These are phyloP conservation scores for Vanessa atalanta DNA, from an alignment of 1,140 invertebrate genomes.

Conservation along the genomic window DNA sequence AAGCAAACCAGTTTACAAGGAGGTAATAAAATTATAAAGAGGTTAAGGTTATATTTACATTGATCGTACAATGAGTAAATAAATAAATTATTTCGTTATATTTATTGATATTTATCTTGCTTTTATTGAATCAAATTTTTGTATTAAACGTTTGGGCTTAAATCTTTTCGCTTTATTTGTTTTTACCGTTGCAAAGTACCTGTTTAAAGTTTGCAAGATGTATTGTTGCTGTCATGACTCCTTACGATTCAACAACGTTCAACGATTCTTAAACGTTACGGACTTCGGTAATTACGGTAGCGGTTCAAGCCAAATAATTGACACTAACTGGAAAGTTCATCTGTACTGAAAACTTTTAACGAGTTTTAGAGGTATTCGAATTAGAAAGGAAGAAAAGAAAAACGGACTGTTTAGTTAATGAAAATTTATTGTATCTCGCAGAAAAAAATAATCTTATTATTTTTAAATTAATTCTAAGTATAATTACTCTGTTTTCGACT, in stretches of 20 bases:
- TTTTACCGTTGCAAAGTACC: neutral
- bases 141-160: neutral
- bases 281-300: constrained; percentile 37
- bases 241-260: neutral
- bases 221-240: constrained; percentile 11
- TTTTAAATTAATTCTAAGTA: too few relatives aligned
- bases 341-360: constrained; percentile 45
- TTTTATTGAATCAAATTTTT: neutral
- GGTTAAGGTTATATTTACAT: constrained; percentile 12
- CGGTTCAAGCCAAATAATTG: constrained; percentile 40
- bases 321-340: constrained; percentile 44
- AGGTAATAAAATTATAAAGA: constrained; percentile 38
- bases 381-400: constrained; percentile 28
- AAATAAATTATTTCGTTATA: neutral
- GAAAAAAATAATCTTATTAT: too few relatives aligned
- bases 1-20: constrained; percentile 18
- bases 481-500: too few relatives aligned
- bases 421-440: constrained; percentile 27
- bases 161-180: neutral
- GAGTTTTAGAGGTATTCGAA: constrained; percentile 43
- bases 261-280: constrained; percentile 19
- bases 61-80: neutral
- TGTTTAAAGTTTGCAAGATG: neutral
- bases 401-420: constrained; percentile 35
- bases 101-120: neutral